Conservation (phyloP, 2,888 invertebrate species). For the Apeira syringaria region DNA sequence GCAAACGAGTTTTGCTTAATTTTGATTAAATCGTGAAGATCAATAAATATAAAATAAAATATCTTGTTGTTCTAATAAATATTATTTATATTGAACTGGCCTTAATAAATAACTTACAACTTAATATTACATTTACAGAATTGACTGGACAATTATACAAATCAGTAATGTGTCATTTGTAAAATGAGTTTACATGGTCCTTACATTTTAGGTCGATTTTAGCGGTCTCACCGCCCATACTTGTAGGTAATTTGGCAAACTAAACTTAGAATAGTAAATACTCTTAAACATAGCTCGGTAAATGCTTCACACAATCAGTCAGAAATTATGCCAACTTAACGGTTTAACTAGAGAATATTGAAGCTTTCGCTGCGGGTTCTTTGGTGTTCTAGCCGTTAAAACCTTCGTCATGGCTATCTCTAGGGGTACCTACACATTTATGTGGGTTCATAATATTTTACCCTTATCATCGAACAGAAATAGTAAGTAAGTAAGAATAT, state of each 20-base stretch:
- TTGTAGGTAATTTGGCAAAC: constrained; percentile 36
- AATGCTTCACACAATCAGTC: constrained; percentile 47
- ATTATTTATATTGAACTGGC: constrained; percentile 59
- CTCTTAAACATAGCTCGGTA: constrained; percentile 32
- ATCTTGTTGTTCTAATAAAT: constrained; percentile 49
- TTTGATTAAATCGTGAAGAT: constrained; percentile 15
- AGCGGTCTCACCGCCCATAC: constrained; percentile 54
- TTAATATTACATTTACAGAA: constrained; percentile 52
- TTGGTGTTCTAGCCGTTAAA: constrained; percentile 82
- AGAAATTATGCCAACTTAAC: constrained; percentile 40
- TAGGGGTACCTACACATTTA: constrained; percentile 25
- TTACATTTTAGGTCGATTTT: constrained; percentile 9
- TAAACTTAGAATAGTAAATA: constrained; percentile 19
- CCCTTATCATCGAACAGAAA: not conserved
- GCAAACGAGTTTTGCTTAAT: too few species aligned
- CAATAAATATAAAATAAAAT: constrained; percentile 31
- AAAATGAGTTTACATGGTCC: constrained; percentile 2
- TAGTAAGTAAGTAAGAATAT: too few species aligned
- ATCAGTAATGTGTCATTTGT: constrained; percentile 10
- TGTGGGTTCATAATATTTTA: not conserved
- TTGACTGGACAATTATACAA: constrained; percentile 39
- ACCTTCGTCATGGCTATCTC: constrained; percentile 42
- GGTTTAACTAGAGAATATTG: constrained; percentile 35
- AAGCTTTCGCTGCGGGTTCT: constrained; percentile 47
- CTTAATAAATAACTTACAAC: constrained; percentile 63